Conservation (phyloP, 2,888 invertebrate genomes). For the Crepidodera aurea region DNA sequence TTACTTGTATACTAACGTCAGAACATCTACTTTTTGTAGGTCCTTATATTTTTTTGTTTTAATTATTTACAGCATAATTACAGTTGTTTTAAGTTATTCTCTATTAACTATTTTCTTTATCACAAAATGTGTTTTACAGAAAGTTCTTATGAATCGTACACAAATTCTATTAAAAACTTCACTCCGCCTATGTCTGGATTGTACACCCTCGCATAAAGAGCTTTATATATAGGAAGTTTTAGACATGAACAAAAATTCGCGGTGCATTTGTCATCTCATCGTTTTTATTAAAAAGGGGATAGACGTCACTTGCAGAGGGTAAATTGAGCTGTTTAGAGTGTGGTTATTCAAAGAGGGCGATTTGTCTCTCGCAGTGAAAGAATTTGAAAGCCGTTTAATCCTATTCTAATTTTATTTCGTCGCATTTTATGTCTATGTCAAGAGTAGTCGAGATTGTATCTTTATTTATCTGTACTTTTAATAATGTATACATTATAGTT, state of each 20-base stretch:
- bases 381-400: background rate
- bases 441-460: too few species aligned
- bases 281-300: constrained; percentile 30
- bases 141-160: too few species aligned
- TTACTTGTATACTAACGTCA: too few species aligned
- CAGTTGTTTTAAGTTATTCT: too few species aligned
- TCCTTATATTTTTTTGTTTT: too few species aligned
- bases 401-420: background rate
- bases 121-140: too few species aligned
- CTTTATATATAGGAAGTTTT: constrained; percentile 12
- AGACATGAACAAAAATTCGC: constrained; percentile 12
- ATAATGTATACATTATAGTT: too few species aligned
- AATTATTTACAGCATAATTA: too few species aligned
- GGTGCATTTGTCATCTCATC: constrained; percentile 32
- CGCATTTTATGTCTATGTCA: background rate
- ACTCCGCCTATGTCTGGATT: constrained; percentile 2
- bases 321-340: constrained; percentile 31
- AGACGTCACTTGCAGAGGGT: constrained; percentile 9
- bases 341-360: constrained; percentile 20
- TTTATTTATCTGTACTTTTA: too few species aligned
- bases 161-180: too few species aligned
- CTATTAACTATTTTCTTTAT: too few species aligned
- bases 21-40: too few species aligned
- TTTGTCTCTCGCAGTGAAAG: constrained; percentile 16
- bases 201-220: constrained; percentile 26